Conservation (phyloP, 2,113 vertebrate species). For the Oceanodroma tethys region DNA sequence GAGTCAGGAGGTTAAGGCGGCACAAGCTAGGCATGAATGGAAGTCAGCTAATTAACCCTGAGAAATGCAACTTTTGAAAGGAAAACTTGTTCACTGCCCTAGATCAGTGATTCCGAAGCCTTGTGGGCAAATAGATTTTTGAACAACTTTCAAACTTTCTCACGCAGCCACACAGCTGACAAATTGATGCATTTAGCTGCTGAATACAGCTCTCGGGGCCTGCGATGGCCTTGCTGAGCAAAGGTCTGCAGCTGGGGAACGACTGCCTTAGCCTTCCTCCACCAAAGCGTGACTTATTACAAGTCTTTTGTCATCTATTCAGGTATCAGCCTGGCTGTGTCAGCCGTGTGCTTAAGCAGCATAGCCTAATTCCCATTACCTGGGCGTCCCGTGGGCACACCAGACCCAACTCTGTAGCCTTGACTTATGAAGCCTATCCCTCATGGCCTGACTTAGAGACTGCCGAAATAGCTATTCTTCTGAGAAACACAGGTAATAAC, state of each 20-base stretch:
- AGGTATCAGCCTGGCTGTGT: background rate
- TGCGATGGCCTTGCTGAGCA: background rate
- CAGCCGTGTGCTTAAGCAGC: background rate
- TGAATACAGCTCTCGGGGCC: background rate
- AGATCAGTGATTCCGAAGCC: background rate
- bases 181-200: background rate
- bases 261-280: background rate
- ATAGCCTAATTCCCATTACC: background rate
- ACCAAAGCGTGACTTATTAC: accelerated
- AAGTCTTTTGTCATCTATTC: background rate
- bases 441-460: background rate
- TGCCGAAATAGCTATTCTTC: accelerated
- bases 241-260: background rate
- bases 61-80: background rate
- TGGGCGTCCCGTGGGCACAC: background rate
- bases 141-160: slow-evolving; percentile 7
- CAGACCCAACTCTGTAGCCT: background rate
- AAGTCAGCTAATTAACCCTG: slow-evolving; percentile 20
- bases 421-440: background rate
- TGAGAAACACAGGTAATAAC: background rate
- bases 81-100: background rate
- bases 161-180: background rate
- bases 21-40: slow-evolving; percentile 13
- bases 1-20: background rate
- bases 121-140: background rate